Base-by-base conservation (phyloP, 2,113 vertebrate species). In the Dipodomys merriami region DNA sequence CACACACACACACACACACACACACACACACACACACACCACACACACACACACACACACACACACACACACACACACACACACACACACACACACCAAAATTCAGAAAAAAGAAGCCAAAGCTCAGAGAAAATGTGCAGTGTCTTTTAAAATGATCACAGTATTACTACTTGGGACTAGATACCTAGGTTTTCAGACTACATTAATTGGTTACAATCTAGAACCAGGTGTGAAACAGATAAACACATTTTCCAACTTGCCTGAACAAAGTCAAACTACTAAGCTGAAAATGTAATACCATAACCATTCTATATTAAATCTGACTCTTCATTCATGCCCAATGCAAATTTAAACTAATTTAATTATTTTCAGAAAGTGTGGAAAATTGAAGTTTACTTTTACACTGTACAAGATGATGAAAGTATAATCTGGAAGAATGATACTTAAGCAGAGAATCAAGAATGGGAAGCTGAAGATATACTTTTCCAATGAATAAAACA, bases 381-480 rank as follows among this genome's bases (percentile, higher is more conserved):
- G 25, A n/a, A 81, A 89, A 94, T 46, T 39, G 64, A 78, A 82
- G 4, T 1, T n/a, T 87, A 86, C 80, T 68, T 91, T 93, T 81
- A n/a, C 33, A 33, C 18, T 84, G 25, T 29, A 68, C 3, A 25
- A 83, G 23, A 23, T 67, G 93, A 64, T 22, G 49, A 90, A 93
- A 18, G 6, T 68, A 72, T 65, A 64, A 85, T 71, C 60, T 90
- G 72, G 23, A 79, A 67, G 25, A 53, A 60, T 81, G 44, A 91
- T 49, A 33, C 22, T 62, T 80, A 71, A 88, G 82, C 7, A 53
- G 5, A 83, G 22, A 90, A 64, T 57, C 73, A 67, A 79, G 25
- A 49, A 67, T 72, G 77, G 57, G 60, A 91, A 67, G 23, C 68
- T 62, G 82, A 95, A 88, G 84, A 82, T 84, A 67, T 1, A 84